Conservation (phyloP, 2,113 vertebrate species). For the Notarius lentiginosus region DNA sequence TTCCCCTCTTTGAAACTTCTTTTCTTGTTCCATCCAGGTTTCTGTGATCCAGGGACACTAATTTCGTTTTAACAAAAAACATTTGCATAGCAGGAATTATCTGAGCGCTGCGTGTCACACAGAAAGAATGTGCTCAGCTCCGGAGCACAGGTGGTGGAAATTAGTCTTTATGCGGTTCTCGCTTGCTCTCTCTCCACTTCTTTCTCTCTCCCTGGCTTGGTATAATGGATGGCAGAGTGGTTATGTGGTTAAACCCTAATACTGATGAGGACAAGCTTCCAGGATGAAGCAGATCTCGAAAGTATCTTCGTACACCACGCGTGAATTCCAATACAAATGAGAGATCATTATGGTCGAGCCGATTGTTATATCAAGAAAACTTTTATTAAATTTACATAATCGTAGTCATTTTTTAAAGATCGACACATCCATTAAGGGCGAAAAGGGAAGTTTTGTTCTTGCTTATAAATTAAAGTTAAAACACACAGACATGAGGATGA, state of each 20-base stretch:
- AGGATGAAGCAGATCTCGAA: background rate
- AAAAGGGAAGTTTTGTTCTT: background rate
- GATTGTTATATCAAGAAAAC: background rate
- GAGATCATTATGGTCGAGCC: background rate
- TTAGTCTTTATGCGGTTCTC: conserved; percentile 45
- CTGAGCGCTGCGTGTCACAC: conserved; percentile 20
- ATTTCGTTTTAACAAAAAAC: conserved; percentile 63
- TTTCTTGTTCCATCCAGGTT: conserved; percentile 41
- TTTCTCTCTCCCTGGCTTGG: conserved; percentile 38
- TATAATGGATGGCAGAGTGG: conserved; percentile 51
- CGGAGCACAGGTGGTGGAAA: conserved; percentile 62
- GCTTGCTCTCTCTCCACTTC: conserved; percentile 19
- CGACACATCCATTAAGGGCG: too few relatives aligned
- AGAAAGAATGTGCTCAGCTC: conserved; percentile 41
- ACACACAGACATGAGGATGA: background rate
- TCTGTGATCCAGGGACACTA: conserved; percentile 59
- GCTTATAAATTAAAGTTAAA: background rate
- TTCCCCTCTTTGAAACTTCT: conserved; percentile 55
- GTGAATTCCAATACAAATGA: conserved; percentile 11
- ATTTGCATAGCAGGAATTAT: conserved; percentile 63
- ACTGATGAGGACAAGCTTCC: conserved; percentile 23
- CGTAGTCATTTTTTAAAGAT: background rate
- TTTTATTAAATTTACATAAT: background rate
- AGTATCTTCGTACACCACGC: conserved; percentile 18
- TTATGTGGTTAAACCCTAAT: conserved; percentile 12